phyloP scores from a whole-genome alignment of 2,113 vertebrate species.

The Phoenicopterus ruber region DNA sequence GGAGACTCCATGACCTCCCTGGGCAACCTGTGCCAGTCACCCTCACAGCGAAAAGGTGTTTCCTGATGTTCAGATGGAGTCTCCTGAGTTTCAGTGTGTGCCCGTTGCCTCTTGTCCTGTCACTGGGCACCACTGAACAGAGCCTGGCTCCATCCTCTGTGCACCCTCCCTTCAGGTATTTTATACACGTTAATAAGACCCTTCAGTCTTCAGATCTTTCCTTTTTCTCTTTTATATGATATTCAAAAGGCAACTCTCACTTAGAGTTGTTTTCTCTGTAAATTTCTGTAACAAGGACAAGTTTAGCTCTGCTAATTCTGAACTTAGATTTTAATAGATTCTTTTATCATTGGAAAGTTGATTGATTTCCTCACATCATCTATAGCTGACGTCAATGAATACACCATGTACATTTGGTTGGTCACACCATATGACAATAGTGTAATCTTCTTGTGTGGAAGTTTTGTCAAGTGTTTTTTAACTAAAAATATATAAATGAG shows the following conservation, averaged over 20 bases:
- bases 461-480: not conserved
- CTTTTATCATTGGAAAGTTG: not conserved
- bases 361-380: not conserved
- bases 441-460: not conserved
- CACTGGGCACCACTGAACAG: not conserved
- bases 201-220: not conserved
- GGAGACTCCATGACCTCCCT: too few species aligned
- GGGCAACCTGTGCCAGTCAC: too few species aligned
- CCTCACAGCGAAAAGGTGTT: not conserved
- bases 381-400: not conserved
- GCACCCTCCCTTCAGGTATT: not conserved
- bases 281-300: not conserved
- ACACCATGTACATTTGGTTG: not conserved
- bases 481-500: not conserved
- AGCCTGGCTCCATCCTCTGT: not conserved
- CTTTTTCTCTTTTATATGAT: not conserved
- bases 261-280: not conserved
- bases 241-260: not conserved
- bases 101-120: not conserved
- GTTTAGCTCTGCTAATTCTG: not conserved
- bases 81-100: not conserved
- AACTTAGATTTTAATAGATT: not conserved
- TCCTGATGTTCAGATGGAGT: not conserved
- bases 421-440: not conserved
- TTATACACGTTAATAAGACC: not conserved